Base-by-base conservation (phyloP, 2,888 invertebrate genomes). In the Andrena fulva region DNA sequence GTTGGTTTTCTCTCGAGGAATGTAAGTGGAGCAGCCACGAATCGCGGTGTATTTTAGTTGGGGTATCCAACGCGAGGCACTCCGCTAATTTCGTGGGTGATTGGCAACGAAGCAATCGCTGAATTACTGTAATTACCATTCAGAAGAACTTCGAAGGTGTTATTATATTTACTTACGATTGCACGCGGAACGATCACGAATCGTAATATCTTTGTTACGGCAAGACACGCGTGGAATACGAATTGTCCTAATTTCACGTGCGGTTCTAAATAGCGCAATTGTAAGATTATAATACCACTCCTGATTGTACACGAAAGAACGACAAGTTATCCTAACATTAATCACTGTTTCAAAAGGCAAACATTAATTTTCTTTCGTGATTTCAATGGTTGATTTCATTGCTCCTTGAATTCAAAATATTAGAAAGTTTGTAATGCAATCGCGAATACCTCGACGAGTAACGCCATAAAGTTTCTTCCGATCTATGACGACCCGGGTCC, bases 61-160 rank as follows among this genome's bases (percentile, higher is more conserved):
- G 3, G 42, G 42, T 1, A 42, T 5, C 16, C 16, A 16, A 42
- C 16, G 42, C 42, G 42, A 16, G 16, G 42, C 42, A 42, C 1
- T 42, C 42, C 42, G 42, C 42, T 42, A 42, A 42, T 42, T 16
- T 42, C 16, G 42, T 42, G 42, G 16, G 5, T 12, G 16, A 42
- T 42, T 42, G 42, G 42, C 42, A 42, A 42, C 42, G 56, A 56
- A 56, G 56, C 56, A 56, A 24, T 56, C 56, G 24, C 56, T 56
- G 24, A 27, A 27, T 27, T 56, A 56, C 56, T 8, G 56, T 27
- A 56, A 56, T 56, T 24, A 27, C n/a, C 20, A 52, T n/a, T 52
- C 52, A 6, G 24, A 20, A 56, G 27, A 56, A 20, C 24, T 12
- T 27, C 24, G 20, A 52, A 52, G 20, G 56, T 56, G 24, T 24